Conservation (phyloP, 2,797 vertebrate genomes). For the Silurus aristotelis region DNA sequence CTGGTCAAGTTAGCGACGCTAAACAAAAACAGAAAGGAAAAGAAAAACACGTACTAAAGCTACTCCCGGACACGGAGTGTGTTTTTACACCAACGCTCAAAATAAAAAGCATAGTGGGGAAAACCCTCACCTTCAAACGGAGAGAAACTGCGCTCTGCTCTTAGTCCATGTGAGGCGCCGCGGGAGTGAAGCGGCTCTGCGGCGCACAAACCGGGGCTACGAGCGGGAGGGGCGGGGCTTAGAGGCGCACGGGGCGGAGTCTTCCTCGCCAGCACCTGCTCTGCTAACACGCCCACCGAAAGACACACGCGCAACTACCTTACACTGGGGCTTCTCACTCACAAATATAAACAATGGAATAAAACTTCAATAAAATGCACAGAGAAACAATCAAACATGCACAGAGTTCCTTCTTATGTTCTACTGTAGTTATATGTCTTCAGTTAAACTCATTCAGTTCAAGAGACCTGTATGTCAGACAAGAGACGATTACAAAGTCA, state of each 20-base stretch:
- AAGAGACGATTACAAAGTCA: neutral
- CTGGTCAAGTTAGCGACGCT: constrained; percentile 17
- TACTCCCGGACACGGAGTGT: neutral
- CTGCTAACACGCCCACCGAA: constrained; percentile 37
- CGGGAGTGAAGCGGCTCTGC: neutral
- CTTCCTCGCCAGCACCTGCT: constrained; percentile 44
- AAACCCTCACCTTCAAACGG: constrained; percentile 37
- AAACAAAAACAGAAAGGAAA: neutral
- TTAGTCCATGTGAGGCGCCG: constrained; percentile 26
- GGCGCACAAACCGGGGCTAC: neutral
- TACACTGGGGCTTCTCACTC: too few species aligned
- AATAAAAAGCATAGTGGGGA: too few species aligned
- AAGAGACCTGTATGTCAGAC: neutral
- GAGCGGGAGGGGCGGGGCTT: constrained; percentile 42
- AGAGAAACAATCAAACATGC: too few species aligned
- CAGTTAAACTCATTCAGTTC: neutral
- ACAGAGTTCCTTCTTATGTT: too few species aligned
- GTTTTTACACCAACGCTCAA: neutral
- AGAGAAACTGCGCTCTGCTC: constrained; percentile 7
- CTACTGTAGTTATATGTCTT: neutral
- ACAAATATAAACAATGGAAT: too few species aligned
- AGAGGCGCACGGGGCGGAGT: constrained; percentile 10
- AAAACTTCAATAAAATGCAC: too few species aligned
- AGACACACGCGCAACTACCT: neutral
- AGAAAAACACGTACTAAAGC: too few species aligned